phyloP scores from a whole-genome alignment of 2,797 vertebrate species.

The Microcaecilia unicolor region DNA sequence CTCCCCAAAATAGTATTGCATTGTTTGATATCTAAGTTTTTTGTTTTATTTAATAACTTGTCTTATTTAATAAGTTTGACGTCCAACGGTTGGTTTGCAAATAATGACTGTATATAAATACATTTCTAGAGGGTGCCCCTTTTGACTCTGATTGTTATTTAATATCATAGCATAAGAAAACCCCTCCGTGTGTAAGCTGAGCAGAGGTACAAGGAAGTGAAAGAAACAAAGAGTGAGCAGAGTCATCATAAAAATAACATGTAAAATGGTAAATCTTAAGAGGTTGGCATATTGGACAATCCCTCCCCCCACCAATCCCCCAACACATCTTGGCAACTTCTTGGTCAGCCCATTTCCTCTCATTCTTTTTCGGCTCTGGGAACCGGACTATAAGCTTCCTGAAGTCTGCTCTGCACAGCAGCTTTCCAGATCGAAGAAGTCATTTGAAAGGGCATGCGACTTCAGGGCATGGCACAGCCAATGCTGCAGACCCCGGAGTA shows the following conservation, averaged over 20 bases:
- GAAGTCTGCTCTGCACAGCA: conserved; percentile 28
- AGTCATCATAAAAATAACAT: conserved; percentile 13
- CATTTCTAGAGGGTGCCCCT: conserved; percentile 13
- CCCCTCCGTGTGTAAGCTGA: not conserved
- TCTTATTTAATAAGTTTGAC: not conserved
- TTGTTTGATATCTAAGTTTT: not conserved
- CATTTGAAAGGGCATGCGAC: conserved; percentile 23
- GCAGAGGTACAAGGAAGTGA: not conserved
- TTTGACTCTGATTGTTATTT: not conserved
- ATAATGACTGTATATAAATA: not conserved
- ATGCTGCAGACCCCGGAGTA: no score
- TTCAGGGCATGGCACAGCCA: conserved; percentile 25
- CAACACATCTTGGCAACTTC: conserved; percentile 45
- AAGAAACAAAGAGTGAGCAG: conserved; percentile 2
- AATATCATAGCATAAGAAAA: conserved; percentile 2
- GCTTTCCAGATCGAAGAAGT: conserved; percentile 21
- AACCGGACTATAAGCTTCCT: conserved; percentile 59
- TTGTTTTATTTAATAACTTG: not conserved
- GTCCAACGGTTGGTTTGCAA: not conserved
- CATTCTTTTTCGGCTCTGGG: conserved; percentile 59
- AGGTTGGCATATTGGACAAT: conserved; percentile 36
- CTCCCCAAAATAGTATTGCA: not conserved
- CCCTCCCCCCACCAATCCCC: no score
- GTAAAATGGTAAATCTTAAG: conserved; percentile 28
- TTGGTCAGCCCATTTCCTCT: conserved; percentile 53